A percentile compares a stretch with the other conserved stretches of the same genome.
These are phyloP conservation scores for Danaus chrysippus DNA, from an alignment of 2,888 invertebrate species.

Conservation along the genomic window DNA sequence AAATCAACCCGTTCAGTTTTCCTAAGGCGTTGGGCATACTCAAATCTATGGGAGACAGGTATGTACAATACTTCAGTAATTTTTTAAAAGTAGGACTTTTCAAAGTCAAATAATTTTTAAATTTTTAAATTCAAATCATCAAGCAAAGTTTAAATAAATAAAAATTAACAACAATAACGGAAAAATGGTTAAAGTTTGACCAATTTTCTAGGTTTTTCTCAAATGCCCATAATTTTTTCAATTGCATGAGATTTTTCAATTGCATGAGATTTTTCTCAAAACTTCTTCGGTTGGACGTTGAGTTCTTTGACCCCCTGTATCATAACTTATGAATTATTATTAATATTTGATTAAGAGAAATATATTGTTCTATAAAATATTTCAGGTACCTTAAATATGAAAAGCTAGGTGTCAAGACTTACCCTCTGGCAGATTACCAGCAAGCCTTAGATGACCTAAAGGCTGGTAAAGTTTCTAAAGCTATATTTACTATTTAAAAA, in stretches of 20 bases:
- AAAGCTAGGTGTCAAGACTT: slow-evolving; percentile 77
- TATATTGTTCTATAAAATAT: slow-evolving; percentile 18
- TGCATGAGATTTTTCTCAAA: too few relatives aligned
- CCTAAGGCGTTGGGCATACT: slow-evolving; percentile 81
- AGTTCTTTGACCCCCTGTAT: too few relatives aligned
- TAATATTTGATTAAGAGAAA: not conserved
- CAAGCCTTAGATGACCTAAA: slow-evolving; percentile 74
- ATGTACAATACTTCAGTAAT: slow-evolving; percentile 12
- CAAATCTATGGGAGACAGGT: slow-evolving; percentile 81
- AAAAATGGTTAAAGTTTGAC: too few relatives aligned
- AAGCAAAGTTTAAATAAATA: too few relatives aligned
- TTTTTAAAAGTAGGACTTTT: not conserved
- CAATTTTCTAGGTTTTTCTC: too few relatives aligned
- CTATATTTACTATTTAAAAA: slow-evolving; percentile 68
- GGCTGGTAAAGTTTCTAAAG: slow-evolving; percentile 79
- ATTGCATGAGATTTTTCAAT: too few relatives aligned
- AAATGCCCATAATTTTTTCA: too few relatives aligned
- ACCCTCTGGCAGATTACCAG: slow-evolving; percentile 69
- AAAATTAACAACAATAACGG: too few relatives aligned
- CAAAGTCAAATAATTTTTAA: not conserved
- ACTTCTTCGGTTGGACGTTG: too few relatives aligned
- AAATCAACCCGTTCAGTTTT: slow-evolving; percentile 84
- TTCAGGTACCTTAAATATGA: slow-evolving; percentile 79
- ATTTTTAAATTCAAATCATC: too few relatives aligned
- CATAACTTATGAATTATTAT: slow-evolving; percentile 9